Percentiles rank a stretch among this genome's conserved stretches.
These are phyloP conservation scores for Congeria kusceri DNA, from an alignment of 2,888 invertebrate species.

Conservation along the genomic window DNA sequence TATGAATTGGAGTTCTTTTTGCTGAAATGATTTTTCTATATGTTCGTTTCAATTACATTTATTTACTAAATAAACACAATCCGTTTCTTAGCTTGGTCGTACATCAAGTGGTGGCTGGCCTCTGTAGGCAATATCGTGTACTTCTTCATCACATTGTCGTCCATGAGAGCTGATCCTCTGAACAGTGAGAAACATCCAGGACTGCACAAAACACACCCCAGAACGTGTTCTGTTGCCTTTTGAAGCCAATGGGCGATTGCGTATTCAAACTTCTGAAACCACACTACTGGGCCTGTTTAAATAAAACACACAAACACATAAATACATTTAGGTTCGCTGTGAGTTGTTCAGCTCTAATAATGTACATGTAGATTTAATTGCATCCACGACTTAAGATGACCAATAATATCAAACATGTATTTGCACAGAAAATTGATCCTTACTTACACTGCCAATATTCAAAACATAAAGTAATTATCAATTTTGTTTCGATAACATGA, in stretches of 20 bases:
- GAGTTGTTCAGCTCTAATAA: no score
- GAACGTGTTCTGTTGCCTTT: constrained; percentile 99
- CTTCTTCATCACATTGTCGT: constrained; percentile 98
- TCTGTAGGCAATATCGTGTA: constrained; percentile 96
- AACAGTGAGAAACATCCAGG: constrained; percentile 98
- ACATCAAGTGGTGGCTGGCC: constrained; percentile 98
- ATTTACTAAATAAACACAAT: no score
- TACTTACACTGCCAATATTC: no score
- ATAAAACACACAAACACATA: not conserved
- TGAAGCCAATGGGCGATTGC: constrained; percentile 99
- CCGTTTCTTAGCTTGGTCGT: constrained; percentile 93
- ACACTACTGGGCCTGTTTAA: constrained; percentile 95
- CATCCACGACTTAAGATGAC: no score
- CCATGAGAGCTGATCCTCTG: constrained; percentile 98
- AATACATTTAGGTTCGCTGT: not conserved
- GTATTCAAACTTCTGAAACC: constrained; percentile 99
- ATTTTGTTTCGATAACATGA: no score
- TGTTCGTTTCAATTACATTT: no score
- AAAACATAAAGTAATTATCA: no score
- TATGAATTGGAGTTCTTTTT: no score
- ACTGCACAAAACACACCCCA: constrained; percentile 97
- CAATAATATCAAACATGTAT: no score
- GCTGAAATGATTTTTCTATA: no score
- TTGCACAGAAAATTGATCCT: no score
- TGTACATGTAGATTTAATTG: no score